phyloP scores from a whole-genome alignment of 2,113 vertebrate species.

The Erythrocercus mccallii region DNA sequence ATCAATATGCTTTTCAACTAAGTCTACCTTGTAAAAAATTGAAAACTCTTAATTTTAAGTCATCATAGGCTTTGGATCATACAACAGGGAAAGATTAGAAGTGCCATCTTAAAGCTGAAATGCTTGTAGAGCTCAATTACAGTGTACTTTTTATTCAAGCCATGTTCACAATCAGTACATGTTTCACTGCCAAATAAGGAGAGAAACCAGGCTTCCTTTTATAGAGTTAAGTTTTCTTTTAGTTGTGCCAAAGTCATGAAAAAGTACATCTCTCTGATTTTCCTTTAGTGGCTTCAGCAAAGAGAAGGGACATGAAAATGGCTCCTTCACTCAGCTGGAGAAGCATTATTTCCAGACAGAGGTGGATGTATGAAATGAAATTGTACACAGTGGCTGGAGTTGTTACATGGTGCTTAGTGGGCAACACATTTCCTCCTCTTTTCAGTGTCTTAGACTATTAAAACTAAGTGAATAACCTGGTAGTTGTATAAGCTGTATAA shows the following conservation, averaged over 20 bases:
- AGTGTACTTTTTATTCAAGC: conserved; percentile 1
- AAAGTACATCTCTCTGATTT: conserved; percentile 21
- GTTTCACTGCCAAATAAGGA: conserved; percentile 45
- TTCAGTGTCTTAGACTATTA: background rate
- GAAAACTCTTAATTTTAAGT: background rate
- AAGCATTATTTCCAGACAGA: conserved; percentile 1
- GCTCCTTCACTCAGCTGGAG: conserved; percentile 39
- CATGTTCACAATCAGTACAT: conserved; percentile 16
- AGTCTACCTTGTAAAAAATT: background rate
- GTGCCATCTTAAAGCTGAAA: background rate
- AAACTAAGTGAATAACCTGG: background rate
- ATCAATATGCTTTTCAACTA: background rate
- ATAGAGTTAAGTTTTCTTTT: background rate
- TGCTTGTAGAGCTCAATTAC: background rate
- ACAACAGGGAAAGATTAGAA: background rate
- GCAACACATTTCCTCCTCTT: background rate
- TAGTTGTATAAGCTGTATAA: background rate
- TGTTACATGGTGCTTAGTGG: background rate
- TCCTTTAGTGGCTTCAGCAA: background rate
- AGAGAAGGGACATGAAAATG: background rate
- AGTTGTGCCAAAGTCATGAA: conserved; percentile 32
- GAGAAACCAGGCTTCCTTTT: background rate
- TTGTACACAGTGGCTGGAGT: background rate
- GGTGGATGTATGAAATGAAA: background rate
- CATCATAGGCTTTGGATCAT: background rate